A percentile compares a stretch with the other conserved stretches of the same genome.
Evolutionary conservation across 2,888 invertebrate species (phyloP).

Genomic region (Caenorhabditis japonica): DNA sequence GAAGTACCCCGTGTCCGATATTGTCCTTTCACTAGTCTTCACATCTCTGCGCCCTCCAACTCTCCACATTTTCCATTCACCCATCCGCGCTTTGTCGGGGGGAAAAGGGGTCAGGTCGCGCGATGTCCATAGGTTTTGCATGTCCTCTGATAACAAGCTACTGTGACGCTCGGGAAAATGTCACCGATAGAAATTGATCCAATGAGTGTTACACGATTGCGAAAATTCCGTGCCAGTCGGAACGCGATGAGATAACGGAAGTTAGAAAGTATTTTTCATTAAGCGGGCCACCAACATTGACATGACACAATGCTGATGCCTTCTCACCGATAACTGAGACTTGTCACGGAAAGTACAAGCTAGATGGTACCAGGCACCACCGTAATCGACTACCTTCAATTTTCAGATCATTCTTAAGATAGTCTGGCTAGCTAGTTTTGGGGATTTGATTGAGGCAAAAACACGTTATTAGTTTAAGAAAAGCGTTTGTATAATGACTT

Average conservation of each 20-base stretch:
- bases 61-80: constrained; percentile 4
- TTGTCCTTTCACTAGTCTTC: constrained; percentile 55
- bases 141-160: constrained; percentile 43
- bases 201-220: constrained; percentile 23
- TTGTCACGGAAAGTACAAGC: constrained; percentile 16
- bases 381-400: not conserved
- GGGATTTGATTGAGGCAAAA: not conserved
- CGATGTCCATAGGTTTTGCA: constrained; percentile 39
- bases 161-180: constrained; percentile 30
- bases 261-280: constrained; percentile 8
- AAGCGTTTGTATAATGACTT: too few species aligned
- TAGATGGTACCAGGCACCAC: constrained; percentile 1
- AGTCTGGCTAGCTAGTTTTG: too few species aligned
- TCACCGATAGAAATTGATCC: constrained; percentile 31
- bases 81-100: constrained; percentile 13
- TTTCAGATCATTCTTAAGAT: constrained; percentile 12
- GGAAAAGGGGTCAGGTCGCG: constrained; percentile 42
- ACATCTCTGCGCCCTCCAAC: constrained; percentile 33
- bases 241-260: constrained; percentile 36
- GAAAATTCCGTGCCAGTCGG: constrained; percentile 46
- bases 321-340: constrained; percentile 5
- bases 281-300: constrained; percentile 35
- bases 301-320: constrained; percentile 31
- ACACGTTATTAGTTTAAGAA: not conserved
- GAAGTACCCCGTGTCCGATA: constrained; percentile 55